Evolutionary conservation across 2,888 invertebrate genomes (phyloP).

Genomic region (Hetaerina titia): DNA sequence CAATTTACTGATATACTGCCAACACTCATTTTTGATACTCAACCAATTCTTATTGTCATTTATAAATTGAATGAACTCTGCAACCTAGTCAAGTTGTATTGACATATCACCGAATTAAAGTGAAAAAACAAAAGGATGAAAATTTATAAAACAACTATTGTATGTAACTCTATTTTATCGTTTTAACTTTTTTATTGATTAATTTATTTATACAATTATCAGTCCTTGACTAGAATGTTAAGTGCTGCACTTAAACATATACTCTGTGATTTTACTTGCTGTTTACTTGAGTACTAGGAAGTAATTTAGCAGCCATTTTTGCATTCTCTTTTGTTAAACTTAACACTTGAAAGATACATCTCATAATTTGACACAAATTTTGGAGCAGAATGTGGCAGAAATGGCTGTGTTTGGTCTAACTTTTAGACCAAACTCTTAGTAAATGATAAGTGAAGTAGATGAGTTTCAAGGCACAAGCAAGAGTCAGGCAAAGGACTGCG

Average conservation of each 20-base stretch:
- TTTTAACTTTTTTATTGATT: not conserved
- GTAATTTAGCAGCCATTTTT: conserved; percentile 39
- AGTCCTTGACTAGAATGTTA: not conserved
- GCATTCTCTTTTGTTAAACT: conserved; percentile 25
- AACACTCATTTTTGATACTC: conserved; percentile 48
- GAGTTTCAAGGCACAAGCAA: conserved; percentile 55
- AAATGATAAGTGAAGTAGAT: conserved; percentile 55
- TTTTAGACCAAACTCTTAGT: conserved; percentile 67
- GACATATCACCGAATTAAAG: conserved; percentile 61
- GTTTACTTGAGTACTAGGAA: not conserved
- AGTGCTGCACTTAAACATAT: not conserved
- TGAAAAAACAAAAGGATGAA: not conserved
- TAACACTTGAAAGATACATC: not conserved
- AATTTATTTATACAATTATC: not conserved
- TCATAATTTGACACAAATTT: conserved; percentile 36
- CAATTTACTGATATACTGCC: conserved; percentile 47
- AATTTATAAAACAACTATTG: not conserved
- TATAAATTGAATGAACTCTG: conserved; percentile 41
- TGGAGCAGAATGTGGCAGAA: conserved; percentile 62
- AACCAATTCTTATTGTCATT: conserved; percentile 27
- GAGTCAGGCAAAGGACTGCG: conserved; percentile 60
- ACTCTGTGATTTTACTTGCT: not conserved
- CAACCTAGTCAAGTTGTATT: conserved; percentile 58
- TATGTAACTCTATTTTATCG: not conserved
- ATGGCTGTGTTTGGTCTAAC: conserved; percentile 66